phyloP scores from a whole-genome alignment of 2,888 invertebrate genomes.

The Oeneis ivallda region DNA sequence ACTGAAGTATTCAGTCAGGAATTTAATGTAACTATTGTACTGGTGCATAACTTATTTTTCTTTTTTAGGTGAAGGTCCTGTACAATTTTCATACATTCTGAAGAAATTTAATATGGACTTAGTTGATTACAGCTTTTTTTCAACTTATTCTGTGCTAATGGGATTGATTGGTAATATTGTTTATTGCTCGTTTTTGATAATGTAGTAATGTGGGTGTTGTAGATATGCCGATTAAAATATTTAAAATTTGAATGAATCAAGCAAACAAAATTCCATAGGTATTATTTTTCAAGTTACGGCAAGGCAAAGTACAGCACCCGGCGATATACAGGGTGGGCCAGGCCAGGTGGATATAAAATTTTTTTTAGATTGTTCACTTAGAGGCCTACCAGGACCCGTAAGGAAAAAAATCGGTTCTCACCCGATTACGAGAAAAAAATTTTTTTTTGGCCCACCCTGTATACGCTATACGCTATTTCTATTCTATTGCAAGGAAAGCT shows the following conservation, averaged over 20 bases:
- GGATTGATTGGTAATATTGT: conserved; percentile 72
- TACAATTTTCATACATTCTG: conserved; percentile 74
- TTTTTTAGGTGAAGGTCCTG: conserved; percentile 75
- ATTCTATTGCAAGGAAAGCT: too few species aligned
- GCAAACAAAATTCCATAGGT: neutral
- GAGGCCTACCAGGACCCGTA: too few species aligned
- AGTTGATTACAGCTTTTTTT: conserved; percentile 75
- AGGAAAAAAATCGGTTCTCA: too few species aligned
- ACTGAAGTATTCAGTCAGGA: neutral
- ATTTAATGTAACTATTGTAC: neutral
- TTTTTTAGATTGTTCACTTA: too few species aligned
- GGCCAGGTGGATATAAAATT: too few species aligned
- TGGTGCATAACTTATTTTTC: conserved; percentile 11
- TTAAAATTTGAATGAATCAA: neutral
- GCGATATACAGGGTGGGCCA: too few species aligned
- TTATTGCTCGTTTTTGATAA: too few species aligned
- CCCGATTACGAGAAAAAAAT: too few species aligned
- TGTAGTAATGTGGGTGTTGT: too few species aligned
- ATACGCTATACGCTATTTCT: too few species aligned
- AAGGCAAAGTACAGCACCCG: too few species aligned
- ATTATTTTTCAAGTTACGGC: neutral
- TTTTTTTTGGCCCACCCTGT: too few species aligned
- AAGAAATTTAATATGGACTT: conserved; percentile 78
- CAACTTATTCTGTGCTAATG: conserved; percentile 72
- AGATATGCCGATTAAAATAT: neutral